phyloP scores from a whole-genome alignment of 2,888 invertebrate genomes.

The Eupsilia transversa region DNA sequence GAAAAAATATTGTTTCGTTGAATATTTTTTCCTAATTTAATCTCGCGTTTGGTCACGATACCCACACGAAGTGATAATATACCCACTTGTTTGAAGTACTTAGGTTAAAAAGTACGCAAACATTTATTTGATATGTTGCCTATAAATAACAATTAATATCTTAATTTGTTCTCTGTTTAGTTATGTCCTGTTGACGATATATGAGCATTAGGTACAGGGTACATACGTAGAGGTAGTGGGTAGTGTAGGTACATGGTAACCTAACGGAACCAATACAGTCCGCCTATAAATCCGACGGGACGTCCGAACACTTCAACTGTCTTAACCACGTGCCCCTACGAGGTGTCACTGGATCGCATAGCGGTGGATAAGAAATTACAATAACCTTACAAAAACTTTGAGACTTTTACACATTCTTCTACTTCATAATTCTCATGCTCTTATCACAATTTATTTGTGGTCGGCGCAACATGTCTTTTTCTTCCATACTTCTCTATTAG shows the following conservation, averaged over 20 bases:
- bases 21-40: not conserved
- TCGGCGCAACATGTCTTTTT: too few relatives aligned
- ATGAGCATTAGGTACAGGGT: conserved; percentile 26
- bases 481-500: too few relatives aligned
- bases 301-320: conserved; percentile 89
- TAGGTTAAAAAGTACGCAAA: not conserved
- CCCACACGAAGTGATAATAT: too few relatives aligned
- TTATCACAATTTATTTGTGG: too few relatives aligned
- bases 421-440: not conserved
- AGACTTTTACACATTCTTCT: not conserved
- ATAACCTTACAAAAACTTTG: not conserved
- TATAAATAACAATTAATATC: not conserved
- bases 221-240: conserved; percentile 30
- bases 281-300: conserved; percentile 85
- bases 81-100: not conserved
- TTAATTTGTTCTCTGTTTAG: not conserved
- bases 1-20: not conserved
- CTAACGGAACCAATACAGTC: conserved; percentile 87
- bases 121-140: not conserved
- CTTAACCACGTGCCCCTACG: conserved; percentile 81
- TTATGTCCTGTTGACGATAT: conserved; percentile 11
- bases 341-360: conserved; percentile 48
- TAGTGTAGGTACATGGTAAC: conserved; percentile 31
- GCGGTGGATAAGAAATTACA: conserved; percentile 49
- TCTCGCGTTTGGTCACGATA: not conserved